Conservation (phyloP, 2,888 invertebrate species). For the Lissocephala sabroskyi region DNA sequence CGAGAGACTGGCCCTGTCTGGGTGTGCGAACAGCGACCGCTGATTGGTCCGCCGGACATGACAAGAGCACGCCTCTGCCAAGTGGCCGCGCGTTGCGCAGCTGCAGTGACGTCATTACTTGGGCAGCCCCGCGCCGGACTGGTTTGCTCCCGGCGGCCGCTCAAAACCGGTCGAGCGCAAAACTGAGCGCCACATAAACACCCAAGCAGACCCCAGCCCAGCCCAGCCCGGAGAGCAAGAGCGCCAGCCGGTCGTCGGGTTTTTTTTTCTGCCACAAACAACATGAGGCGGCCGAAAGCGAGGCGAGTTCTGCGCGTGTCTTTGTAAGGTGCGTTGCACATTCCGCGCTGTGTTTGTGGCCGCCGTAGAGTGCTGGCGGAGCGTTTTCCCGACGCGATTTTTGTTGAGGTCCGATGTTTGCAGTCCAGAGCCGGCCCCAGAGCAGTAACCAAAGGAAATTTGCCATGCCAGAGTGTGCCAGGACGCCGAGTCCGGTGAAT, state of each 20-base stretch:
- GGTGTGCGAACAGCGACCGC: no score
- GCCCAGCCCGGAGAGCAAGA: background rate
- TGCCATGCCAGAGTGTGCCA: no score
- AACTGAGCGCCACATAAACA: conserved; percentile 1
- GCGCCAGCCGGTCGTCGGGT: conserved; percentile 1
- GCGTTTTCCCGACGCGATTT: conserved; percentile 68
- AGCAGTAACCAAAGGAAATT: no score
- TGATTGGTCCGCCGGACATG: conserved; percentile 37
- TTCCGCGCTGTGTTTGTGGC: conserved; percentile 11
- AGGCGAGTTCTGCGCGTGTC: conserved; percentile 27
- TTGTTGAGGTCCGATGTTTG: background rate
- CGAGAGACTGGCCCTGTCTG: no score
- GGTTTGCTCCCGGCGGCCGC: conserved; percentile 25
- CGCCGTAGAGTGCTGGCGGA: conserved; percentile 19
- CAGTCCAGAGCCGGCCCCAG: background rate
- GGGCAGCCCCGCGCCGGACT: conserved; percentile 26
- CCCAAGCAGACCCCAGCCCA: background rate
- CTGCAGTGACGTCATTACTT: conserved; percentile 55
- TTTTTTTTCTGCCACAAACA: conserved; percentile 35
- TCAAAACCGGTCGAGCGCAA: background rate
- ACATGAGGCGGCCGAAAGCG: conserved; percentile 11
- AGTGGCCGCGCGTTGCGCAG: conserved; percentile 49
- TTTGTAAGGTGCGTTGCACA: conserved; percentile 46
- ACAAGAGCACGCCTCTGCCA: conserved; percentile 37
- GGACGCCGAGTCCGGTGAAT: conserved; percentile 63